Percentiles rank a stretch among this genome's conserved stretches.
Evolutionary conservation across 2,888 invertebrate species (phyloP).

Genomic region (Drosophila cyrtoloma): DNA sequence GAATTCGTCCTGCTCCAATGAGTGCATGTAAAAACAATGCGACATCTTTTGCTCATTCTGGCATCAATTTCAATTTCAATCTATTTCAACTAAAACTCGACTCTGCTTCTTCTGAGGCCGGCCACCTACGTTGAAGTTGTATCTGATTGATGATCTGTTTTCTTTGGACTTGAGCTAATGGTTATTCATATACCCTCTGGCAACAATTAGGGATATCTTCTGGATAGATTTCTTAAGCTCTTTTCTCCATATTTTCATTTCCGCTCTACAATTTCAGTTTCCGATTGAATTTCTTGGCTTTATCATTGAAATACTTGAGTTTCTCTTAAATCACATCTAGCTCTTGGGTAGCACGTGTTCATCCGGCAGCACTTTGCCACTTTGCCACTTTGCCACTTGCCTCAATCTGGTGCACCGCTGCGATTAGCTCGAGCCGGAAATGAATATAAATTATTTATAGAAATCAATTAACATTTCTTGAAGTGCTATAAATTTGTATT

Average conservation of each 20-base stretch:
- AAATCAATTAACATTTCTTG: conserved; percentile 12
- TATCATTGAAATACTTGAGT: conserved; percentile 58
- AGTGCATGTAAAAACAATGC: conserved; percentile 42
- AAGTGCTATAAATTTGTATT: not conserved
- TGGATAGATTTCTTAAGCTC: conserved; percentile 25
- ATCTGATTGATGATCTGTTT: conserved; percentile 57
- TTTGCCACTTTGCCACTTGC: conserved; percentile 41
- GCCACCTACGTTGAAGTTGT: conserved; percentile 47
- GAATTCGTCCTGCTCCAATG: conserved; percentile 37
- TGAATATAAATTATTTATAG: conserved; percentile 22
- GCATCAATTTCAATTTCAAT: conserved; percentile 22
- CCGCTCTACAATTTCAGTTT: conserved; percentile 42
- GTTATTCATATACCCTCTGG: conserved; percentile 7
- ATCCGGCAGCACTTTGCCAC: conserved; percentile 43
- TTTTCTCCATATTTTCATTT: conserved; percentile 34
- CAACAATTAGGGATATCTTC: conserved; percentile 5
- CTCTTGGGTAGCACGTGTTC: conserved; percentile 57
- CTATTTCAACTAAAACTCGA: not conserved
- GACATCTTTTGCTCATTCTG: conserved; percentile 27
- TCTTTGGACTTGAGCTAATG: conserved; percentile 25
- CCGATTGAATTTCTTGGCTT: conserved; percentile 30
- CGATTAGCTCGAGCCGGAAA: conserved; percentile 41
- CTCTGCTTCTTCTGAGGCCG: conserved; percentile 24
- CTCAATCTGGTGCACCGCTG: conserved; percentile 18
- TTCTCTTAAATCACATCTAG: conserved; percentile 1